A percentile compares a stretch with the other conserved stretches of the same genome.
Conservation (phyloP, 2,888 invertebrate genomes). For the Pristionchus mayeri region DNA sequence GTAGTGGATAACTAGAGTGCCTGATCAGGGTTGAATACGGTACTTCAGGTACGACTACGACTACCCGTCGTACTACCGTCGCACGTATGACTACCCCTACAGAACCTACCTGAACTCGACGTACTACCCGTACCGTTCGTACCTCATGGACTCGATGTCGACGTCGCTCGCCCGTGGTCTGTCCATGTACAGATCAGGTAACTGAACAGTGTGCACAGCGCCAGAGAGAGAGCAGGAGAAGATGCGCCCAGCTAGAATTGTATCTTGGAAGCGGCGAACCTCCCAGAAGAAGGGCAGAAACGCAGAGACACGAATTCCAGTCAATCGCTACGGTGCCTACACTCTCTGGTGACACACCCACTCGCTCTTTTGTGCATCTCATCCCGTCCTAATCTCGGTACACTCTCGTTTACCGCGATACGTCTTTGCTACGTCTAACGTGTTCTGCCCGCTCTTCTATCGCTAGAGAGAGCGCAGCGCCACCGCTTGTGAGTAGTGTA, state of each 20-base stretch:
- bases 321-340: conserved; percentile 46
- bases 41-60: conserved; percentile 67
- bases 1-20: too few relatives aligned
- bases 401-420: background rate
- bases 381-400: background rate
- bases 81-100: conserved; percentile 61
- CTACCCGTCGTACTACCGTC: conserved; percentile 68
- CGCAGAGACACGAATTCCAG: background rate
- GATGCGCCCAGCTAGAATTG: background rate
- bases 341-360: conserved; percentile 39
- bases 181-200: conserved; percentile 59
- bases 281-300: background rate
- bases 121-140: conserved; percentile 67
- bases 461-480: background rate
- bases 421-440: conserved; percentile 30
- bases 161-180: conserved; percentile 63
- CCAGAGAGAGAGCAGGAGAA: background rate
- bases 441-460: conserved; percentile 50
- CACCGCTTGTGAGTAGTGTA: background rate
- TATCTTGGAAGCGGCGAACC: background rate
- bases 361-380: background rate
- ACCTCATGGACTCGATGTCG: conserved; percentile 63
- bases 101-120: conserved; percentile 61
- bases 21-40: background rate
- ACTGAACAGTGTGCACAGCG: background rate